Base-by-base conservation (phyloP, 2,797 vertebrate genomes). In the Gallinago solitaria region DNA sequence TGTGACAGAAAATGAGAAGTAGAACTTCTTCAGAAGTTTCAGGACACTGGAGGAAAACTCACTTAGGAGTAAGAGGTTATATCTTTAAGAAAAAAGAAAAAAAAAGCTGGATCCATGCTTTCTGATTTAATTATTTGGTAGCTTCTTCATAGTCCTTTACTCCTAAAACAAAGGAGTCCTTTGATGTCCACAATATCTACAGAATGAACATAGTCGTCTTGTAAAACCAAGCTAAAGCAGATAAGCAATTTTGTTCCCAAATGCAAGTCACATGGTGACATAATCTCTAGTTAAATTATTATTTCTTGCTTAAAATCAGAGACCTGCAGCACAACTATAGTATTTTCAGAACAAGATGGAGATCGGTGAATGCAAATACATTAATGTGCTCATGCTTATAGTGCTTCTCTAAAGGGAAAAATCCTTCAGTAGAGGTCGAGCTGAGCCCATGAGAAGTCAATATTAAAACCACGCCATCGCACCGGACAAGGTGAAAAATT, bases 221-320 rank as follows among this genome's bases (percentile, higher is more conserved):
- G 24, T 45, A 76, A 83, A 90, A 63, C 21, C 11, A 56, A 83
- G 28, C 45, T 82, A 73, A 76, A 88, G 33, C 17, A 86, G 30
- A 87, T 1, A 7, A 84, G n/a, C 20, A 48, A 30, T 67, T 90
- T 30, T 68, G 16, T 67, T 84, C 54, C 68, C 60, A 76, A 91
- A 41, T 9, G n/a, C 47, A n/a, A 47, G 32, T 84, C 71, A 67
- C 51, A 9, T 3, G 4, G 41, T 64, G 78, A 59, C 57, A 75
- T 19, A 56, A 83, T 53, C 45, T 64, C 48, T 18, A 74, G 53
- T 47, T 51, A 81, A 63, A 56, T 70, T 57, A 56, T 56, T 79
- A 87, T 64, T 94, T 85, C 74, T 89, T 93, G 48, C 60, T 80
- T 89, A 83, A 91, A 92, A 87, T 57, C 77, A 76, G 43, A 74